phyloP scores from a whole-genome alignment of 2,113 vertebrate genomes.

The Oreochromis spilurus region DNA sequence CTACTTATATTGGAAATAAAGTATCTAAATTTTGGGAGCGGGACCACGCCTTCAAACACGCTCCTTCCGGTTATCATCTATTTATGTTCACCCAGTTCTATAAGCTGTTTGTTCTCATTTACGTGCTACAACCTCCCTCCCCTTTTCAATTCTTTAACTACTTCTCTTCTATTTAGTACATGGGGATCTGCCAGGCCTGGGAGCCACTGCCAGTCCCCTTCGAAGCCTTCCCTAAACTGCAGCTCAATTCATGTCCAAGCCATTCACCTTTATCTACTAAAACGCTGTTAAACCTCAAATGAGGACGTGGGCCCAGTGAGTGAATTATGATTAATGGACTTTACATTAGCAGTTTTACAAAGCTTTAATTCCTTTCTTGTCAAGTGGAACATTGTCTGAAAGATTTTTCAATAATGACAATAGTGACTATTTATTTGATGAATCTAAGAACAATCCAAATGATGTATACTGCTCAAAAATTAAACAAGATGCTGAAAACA shows the following conservation, averaged over 20 bases:
- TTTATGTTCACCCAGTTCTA: neutral
- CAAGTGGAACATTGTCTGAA: neutral
- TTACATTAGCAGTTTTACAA: neutral
- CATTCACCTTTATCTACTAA: neutral
- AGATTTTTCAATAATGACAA: neutral
- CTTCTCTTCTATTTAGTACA: neutral
- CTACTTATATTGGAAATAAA: neutral
- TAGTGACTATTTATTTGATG: neutral
- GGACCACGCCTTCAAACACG: neutral
- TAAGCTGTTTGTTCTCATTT: neutral
- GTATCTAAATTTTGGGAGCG: neutral
- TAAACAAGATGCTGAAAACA: neutral
- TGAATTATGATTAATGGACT: constrained; percentile 13
- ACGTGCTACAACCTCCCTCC: neutral
- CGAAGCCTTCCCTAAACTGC: neutral
- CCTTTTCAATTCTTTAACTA: neutral
- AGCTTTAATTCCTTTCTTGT: neutral
- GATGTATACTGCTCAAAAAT: neutral
- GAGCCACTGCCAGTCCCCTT: neutral
- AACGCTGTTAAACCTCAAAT: neutral
- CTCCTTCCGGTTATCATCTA: neutral
- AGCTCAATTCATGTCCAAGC: neutral
- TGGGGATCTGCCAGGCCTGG: neutral
- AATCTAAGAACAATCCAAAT: neutral
- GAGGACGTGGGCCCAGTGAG: neutral